Evolutionary conservation across 1,140 invertebrate species (phyloP), one percentile per base, ranked within the genome.

Genomic region (Drepana arcuata): DNA sequence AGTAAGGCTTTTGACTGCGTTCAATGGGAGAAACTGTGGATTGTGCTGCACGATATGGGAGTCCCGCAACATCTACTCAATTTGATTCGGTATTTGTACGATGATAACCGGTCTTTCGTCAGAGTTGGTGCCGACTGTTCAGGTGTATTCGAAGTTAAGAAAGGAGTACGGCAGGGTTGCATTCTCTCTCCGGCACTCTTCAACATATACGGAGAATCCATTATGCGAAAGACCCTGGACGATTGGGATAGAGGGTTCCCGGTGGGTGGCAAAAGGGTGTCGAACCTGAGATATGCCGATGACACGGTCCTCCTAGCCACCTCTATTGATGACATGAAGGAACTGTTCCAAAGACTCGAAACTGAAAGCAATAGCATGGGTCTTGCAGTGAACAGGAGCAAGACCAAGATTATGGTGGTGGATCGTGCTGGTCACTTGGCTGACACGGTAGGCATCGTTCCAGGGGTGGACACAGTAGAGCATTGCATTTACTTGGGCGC

Each of bases 181-280:
- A 31, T 43, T 0, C 6, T 41, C 1, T 44, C 47, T 14, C 37
- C 33, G 7, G 24, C 27, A 5, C 33, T 44, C 6, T 49, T 49
- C 9, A 49, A 49, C 40, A 49, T 33, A 3, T 49, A 49, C 14
- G 46, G 40, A 23, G 46, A 42, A 31, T 43, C 40, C 21, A 40
- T 49, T 1, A 41, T 42, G 24, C 27, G 46, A 6, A 15, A 28
- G n/a, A 23, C 31, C 7, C 9, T 23, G 5, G 39, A 48, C 14
- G 18, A 37, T 14, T 48, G 44, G 44, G 34, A 41, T 2, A 28
- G 16, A 2, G 36, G 36, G 10, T 10, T 41, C 2, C 7, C 15
- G 7, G 24, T 47, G n/a, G 34, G 34, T 7, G 39, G 34, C 6
- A 13, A 6, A 0, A 40, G 26, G 27, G 16, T 46, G 5, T 24